These are phyloP conservation scores for Eupithecia centaureata DNA, from an alignment of 2,888 invertebrate species.

Conservation along the genomic window DNA sequence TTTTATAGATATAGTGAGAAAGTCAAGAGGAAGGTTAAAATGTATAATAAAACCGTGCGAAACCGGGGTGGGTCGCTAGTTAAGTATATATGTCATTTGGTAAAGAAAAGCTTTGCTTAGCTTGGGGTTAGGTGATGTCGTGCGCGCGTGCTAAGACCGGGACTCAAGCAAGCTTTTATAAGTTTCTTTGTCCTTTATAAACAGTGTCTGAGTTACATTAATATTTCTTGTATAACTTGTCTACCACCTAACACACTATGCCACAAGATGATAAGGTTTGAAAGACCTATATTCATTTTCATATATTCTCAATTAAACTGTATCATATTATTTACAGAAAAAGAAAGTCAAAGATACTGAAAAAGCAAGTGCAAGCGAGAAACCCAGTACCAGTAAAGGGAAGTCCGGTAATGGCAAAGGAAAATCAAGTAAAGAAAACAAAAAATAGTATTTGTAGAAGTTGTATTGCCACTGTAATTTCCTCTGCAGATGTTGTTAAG, in stretches of 20 bases:
- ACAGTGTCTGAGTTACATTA: too few relatives aligned
- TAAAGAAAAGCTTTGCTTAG: too few relatives aligned
- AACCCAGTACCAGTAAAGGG: constrained; percentile 59
- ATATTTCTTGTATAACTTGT: too few relatives aligned
- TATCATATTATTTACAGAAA: constrained; percentile 56
- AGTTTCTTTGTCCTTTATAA: too few relatives aligned
- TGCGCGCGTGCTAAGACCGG: too few relatives aligned
- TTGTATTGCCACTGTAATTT: neutral
- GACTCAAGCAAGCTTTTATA: too few relatives aligned
- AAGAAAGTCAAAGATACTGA: constrained; percentile 62
- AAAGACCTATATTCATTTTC: neutral
- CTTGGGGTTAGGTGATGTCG: too few relatives aligned
- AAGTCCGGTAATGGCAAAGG: constrained; percentile 50
- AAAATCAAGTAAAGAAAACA: constrained; percentile 44
- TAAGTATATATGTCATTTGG: too few relatives aligned
- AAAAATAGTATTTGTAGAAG: constrained; percentile 44
- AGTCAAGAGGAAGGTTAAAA: too few relatives aligned
- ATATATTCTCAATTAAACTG: neutral
- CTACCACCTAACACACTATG: neutral
- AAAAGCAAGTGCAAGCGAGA: constrained; percentile 51
- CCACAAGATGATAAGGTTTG: neutral
- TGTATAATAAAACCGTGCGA: too few relatives aligned
- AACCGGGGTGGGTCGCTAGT: too few relatives aligned
- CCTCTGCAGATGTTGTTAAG: neutral
- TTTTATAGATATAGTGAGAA: too few relatives aligned